Percentiles rank a stretch among this genome's conserved stretches.
These are phyloP conservation scores for Microtus richardsoni DNA, from an alignment of 2,113 vertebrate species.

Conservation along the genomic window DNA sequence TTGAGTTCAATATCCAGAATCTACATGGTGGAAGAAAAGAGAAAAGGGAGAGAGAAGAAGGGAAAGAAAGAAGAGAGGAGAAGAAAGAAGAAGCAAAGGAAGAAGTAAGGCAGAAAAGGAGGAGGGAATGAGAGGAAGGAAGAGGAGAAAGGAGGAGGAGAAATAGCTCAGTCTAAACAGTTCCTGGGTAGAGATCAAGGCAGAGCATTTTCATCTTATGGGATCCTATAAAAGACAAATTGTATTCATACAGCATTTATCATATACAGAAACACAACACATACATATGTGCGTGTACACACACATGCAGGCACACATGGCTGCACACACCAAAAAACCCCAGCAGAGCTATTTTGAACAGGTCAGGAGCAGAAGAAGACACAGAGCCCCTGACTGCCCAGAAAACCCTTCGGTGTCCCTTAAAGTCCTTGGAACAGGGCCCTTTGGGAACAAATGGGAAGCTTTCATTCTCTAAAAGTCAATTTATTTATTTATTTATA, in stretches of 20 bases:
- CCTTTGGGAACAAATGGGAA: neutral
- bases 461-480: neutral
- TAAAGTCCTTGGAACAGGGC: neutral
- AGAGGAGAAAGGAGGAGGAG: neutral
- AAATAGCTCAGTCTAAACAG: neutral
- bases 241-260: neutral
- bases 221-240: neutral
- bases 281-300: neutral
- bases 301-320: neutral
- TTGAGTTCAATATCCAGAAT: neutral
- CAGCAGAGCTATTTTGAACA: neutral
- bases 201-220: neutral
- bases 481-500: too few species aligned
- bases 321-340: neutral
- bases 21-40: neutral
- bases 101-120: neutral
- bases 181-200: neutral
- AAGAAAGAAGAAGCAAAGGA: neutral
- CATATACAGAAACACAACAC: neutral
- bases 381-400: neutral
- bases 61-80: neutral
- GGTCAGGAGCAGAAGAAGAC: neutral
- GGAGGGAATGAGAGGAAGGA: neutral
- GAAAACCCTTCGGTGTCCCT: neutral
- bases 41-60: neutral